A percentile compares a stretch with the other conserved stretches of the same genome.
These are phyloP conservation scores for Umimayanthus chanpuru DNA, from an alignment of 92 coral and sea anemone species.

Conservation along the genomic window DNA sequence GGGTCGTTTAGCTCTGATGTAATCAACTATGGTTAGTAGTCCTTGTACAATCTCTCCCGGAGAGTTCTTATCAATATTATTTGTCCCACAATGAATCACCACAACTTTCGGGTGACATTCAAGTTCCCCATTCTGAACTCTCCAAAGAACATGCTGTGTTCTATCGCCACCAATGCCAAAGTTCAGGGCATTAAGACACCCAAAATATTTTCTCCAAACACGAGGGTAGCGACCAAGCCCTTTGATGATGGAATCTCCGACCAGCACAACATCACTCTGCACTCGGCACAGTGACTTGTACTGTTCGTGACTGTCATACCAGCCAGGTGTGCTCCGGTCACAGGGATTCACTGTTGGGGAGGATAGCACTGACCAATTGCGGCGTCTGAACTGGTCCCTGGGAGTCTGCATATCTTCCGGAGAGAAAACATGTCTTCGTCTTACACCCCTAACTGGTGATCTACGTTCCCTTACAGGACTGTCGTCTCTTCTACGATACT, in stretches of 20 bases:
- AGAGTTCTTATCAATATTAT: constrained; percentile 83
- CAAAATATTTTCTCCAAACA: constrained; percentile 85
- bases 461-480: not conserved
- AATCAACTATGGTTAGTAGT: constrained; percentile 86
- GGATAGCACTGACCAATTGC: constrained; percentile 37
- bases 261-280: constrained; percentile 66
- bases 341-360: constrained; percentile 68
- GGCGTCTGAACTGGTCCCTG: constrained; percentile 31
- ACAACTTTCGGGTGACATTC: constrained; percentile 79
- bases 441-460: not conserved
- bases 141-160: constrained; percentile 96
- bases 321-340: constrained; percentile 83
- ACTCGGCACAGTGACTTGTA: constrained; percentile 57
- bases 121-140: constrained; percentile 89
- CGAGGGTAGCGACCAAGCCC: constrained; percentile 90
- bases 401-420: constrained; percentile 36
- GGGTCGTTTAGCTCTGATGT: constrained; percentile 66
- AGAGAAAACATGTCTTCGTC: constrained; percentile 28
- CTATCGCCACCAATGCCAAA: constrained; percentile 96
- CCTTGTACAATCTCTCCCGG: constrained; percentile 87
- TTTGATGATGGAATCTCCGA: constrained; percentile 91
- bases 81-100: constrained; percentile 96
- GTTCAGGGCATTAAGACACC: constrained; percentile 73
- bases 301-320: constrained; percentile 74
- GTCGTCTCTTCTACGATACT: constrained; percentile 20